Evolutionary conservation across 2,113 vertebrate species (phyloP), one percentile per base, ranked within the genome.

Genomic region (Agapornis roseicollis): DNA sequence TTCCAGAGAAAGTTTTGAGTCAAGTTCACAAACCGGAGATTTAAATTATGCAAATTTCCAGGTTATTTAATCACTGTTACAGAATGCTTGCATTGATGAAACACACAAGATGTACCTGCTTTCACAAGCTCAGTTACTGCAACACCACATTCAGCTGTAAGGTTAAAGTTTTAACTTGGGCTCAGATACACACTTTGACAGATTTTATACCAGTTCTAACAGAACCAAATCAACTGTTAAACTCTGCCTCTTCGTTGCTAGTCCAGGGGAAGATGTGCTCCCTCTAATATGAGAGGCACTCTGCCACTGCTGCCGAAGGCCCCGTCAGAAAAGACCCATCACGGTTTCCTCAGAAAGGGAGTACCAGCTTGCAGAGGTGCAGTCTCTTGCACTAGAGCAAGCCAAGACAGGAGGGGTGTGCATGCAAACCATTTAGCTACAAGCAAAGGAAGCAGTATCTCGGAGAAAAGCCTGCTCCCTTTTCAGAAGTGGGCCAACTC

Each of bases 231-330:
- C 8, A 35, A 35, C 41, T 4, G 0, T 33, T 80, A 65, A 88
- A 61, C 22, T 42, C 42, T 39, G 17, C 47, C 35, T 83, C 74
- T 69, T 31, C 7, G 5, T 37, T 53, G 44, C 27, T 52, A 76
- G 17, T 11, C 9, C 37, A 77, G 23, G 10, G 17, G 9, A 49
- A 88, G 33, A 55, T 4, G 4, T 27, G 27, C 41, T 89, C 41
- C 63, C 25, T 60, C 7, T 3, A 1, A 0, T 5, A 35, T 9
- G 14, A 0, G 1, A 64, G 4, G 47, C 12, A 80, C 6, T 3
- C 14, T 3, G 0, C 1, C 9, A 4, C 22, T 12, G 8, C 64
- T 72, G 50, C 56, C 12, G 6, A 80, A 85, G 47, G 13, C 11
- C 11, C 4, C 10, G 6, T 84, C 11, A 2, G 19, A 28, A 28